Evolutionary conservation across 1,140 invertebrate species (phyloP).

Genomic region (Ips nitidus): DNA sequence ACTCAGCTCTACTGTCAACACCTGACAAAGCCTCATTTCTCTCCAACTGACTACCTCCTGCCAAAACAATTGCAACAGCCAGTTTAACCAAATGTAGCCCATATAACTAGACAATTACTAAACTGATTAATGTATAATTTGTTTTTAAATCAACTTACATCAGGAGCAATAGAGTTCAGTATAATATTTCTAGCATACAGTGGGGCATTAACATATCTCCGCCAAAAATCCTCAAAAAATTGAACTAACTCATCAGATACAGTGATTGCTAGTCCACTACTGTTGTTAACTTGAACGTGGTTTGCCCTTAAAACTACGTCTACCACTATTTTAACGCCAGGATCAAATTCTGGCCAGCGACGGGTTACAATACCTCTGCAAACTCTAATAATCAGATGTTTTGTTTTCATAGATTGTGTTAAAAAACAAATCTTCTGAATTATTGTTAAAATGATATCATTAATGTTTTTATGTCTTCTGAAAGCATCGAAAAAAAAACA

Average conservation of each 20-base stretch:
- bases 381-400: slow-evolving; percentile 1
- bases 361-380: slow-evolving; percentile 74
- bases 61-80: slow-evolving; percentile 71
- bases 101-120: slow-evolving; percentile 67
- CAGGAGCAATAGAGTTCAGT: slow-evolving; percentile 79
- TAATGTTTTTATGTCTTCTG: too few species aligned
- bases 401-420: neutral
- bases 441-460: too few species aligned
- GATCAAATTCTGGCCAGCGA: slow-evolving; percentile 66
- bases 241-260: slow-evolving; percentile 71
- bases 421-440: too few species aligned
- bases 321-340: slow-evolving; percentile 66
- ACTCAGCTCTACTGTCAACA: slow-evolving; percentile 45
- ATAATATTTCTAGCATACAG: slow-evolving; percentile 77
- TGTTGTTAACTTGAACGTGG: slow-evolving; percentile 72
- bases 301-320: slow-evolving; percentile 75
- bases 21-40: slow-evolving; percentile 34
- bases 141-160: slow-evolving; percentile 56
- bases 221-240: slow-evolving; percentile 78
- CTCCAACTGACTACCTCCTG: slow-evolving; percentile 59
- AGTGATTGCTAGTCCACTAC: slow-evolving; percentile 60
- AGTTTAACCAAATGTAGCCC: slow-evolving; percentile 87
- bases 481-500: too few species aligned
- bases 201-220: slow-evolving; percentile 61
- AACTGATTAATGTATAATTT: neutral